Evolutionary conservation across 2,797 vertebrate species (phyloP), one percentile per base, ranked within the genome.

Genomic region (Streptopelia turtur): DNA sequence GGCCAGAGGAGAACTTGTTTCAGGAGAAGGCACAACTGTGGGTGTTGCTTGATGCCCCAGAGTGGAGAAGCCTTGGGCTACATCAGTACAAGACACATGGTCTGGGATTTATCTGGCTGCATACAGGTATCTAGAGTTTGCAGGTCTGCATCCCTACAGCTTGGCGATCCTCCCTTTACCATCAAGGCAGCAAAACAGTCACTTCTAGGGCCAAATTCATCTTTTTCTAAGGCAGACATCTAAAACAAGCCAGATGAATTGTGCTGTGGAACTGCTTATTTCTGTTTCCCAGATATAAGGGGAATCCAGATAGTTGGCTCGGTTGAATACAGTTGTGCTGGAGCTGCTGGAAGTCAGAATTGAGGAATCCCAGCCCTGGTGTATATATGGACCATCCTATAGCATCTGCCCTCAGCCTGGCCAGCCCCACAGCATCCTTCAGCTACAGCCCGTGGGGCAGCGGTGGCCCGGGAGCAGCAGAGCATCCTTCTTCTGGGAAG

Each of bases 211-310:
- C 57, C 56, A 60, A 81, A 94, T 90, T 70, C 63, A 64, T 93
- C 92, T 95, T 85, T 28, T 90, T 72, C 80, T 41, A 13, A 84
- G 83, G 88, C 89, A 87, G 74, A 45, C 0, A 0, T 80, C 74
- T 83, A n/a, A 95, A 95, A 66, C 80, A 79, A 90, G 83, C 41
- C 70, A 77, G 90, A 95, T 41, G 75, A 87, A 93, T 85, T 76
- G 94, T 89, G 49, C 74, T 68, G 63, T 49, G 64, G 74, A 93
- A 83, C 72, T 66, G 83, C 70, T 89, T 93, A 71, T 87, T 96
- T 90, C 90, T 92, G 66, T 95, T 92, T 65, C 63, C 74, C 23
- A 20, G 4, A 52, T 57, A 4, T 41, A 93, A 52, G 30, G 41
- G 56, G 50, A 87, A 81, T 37, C 63, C 6, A 49, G 66, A 25